Conservation (phyloP, 2,888 invertebrate species). For the Oligia latruncula region DNA sequence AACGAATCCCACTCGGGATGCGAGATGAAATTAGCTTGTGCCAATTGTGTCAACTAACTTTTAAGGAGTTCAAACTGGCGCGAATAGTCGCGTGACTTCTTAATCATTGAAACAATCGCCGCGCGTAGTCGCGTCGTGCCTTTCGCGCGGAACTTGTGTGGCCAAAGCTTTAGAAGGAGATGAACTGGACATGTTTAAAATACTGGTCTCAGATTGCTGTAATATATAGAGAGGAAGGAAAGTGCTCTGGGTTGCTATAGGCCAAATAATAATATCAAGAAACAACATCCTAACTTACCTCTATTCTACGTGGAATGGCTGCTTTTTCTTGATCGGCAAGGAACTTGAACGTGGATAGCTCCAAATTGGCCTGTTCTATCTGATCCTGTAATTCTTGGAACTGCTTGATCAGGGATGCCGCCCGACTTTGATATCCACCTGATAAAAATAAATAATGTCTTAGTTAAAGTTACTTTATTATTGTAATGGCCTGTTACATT, state of each 20-base stretch:
- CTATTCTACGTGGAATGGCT: conserved; percentile 97
- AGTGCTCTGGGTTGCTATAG: background rate
- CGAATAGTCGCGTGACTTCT: too few relatives aligned
- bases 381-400: conserved; percentile 96
- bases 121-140: too few relatives aligned
- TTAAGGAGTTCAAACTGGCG: too few relatives aligned
- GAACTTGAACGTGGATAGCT: conserved; percentile 97
- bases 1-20: too few relatives aligned
- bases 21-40: too few relatives aligned
- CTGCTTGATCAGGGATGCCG: conserved; percentile 96
- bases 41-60: too few relatives aligned
- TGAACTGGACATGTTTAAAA: background rate
- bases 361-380: conserved; percentile 96
- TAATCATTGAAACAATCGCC: too few relatives aligned
- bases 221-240: background rate
- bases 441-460: conserved; percentile 18
- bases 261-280: background rate
- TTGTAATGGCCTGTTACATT: background rate
- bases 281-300: conserved; percentile 87
- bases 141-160: too few relatives aligned
- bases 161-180: background rate
- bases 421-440: conserved; percentile 89
- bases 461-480: background rate
- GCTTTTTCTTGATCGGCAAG: conserved; percentile 96
- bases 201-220: background rate